Evolutionary conservation across 2,113 vertebrate genomes (phyloP), one percentile per base, ranked within the genome.

Genomic region (Mobula birostris): DNA sequence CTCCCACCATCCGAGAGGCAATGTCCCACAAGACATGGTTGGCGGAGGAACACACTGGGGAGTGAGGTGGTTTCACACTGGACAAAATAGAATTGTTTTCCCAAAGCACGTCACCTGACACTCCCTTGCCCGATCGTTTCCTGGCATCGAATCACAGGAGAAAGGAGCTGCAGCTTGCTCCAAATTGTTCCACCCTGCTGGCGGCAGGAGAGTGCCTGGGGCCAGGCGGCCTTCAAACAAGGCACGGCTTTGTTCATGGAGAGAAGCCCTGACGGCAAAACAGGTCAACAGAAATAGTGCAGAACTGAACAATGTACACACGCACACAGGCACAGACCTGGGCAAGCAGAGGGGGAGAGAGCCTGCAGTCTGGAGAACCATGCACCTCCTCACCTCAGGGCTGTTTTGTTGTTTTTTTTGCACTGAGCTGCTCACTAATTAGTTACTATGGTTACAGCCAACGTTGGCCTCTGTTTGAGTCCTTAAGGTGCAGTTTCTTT

Each of bases 401-500:
- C 68, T 74, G 6, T 93, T 74, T 29, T 56, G 68, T 76, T 93
- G 17, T 74, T 93, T 74, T 74, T 48, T 21, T 96, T 95, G 96
- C 94, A 95, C 95, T 96, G 95, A 95, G 94, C 95, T 95, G 95
- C 94, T 87, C 40, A 17, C 66, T 94, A 94, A 94, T 94, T 48
- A 87, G 95, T 97, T 95, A 95, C 96, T 95, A 96, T 96, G 96
- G 97, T 96, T 95, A 96, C 95, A 95, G 95, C 96, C 95, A 96
- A 96, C 95, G 96, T 94, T 95, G 94, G 94, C 74, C 94, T 77
- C 78, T 95, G 94, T 95, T 96, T 96, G 95, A 80, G 94, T 96
- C 68, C 66, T 72, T 40, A 93, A 93, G 91, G 91, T 93, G 91
- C 91, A 27, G 36, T 93, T 40, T 40, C 70, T 93, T 66, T 90